Base-by-base conservation (phyloP, 2,888 invertebrate genomes). In the Drosophila lutescens region DNA sequence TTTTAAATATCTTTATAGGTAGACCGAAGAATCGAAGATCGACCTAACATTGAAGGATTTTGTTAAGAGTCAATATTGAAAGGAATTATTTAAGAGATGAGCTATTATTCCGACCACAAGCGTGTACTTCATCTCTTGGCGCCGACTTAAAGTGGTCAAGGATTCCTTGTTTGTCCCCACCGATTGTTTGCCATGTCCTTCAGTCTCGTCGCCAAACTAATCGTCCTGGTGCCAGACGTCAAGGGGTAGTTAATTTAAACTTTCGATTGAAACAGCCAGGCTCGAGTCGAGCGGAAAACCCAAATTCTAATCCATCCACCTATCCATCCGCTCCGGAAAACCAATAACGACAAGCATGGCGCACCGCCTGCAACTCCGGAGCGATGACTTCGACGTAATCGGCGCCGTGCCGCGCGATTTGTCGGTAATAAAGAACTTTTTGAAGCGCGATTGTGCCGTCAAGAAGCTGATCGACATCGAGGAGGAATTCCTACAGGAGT, bases 331-430 rank as follows among this genome's bases (percentile, higher is more conserved):
- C 15, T n/a, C 13, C 12, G 7, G 7, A 50, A 40, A 9, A 20
- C 53, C 49, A 47, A 44, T 36, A 9, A 20, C 53, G 50, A 43
- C 46, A 67, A 59, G 46, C 50, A 83, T 86, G 86, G 74, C 80
- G 44, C 79, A 88, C 49, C 83, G 79, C 4, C 20, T 86, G 8
- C 61, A 80, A 44, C 60, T 63, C 20, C 86, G 85, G 17, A 50
- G 68, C 56, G 88, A 88, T 51, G 80, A 85, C 69, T 83, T 60
- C 47, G 85, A 85, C 57, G 86, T 85, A 38, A 74, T 85, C 40
- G 86, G 86, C 36, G 85, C 85, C 38, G 85, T 85, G 1, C 85
- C 85, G 2, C 85, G 85, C 17, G 86, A 88, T 47, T 60, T 85
- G 0, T 83, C 86, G 15, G 76, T 85, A 10, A 83, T 85, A 2